A percentile compares a stretch with the other conserved stretches of the same genome.
Conservation (phyloP, 2,113 vertebrate genomes). For the Chiloscyllium plagiosum region DNA sequence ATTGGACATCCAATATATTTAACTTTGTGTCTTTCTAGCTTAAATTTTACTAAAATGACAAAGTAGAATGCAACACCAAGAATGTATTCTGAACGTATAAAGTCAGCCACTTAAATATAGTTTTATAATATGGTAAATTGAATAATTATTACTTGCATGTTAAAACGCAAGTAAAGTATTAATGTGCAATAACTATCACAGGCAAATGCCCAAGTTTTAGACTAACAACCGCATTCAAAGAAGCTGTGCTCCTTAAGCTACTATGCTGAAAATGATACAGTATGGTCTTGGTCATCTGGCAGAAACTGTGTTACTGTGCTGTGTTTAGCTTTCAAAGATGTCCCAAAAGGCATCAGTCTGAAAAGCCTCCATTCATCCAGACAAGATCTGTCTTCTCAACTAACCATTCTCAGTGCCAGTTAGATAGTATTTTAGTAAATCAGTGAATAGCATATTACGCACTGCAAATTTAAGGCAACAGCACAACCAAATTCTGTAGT, state of each 20-base stretch:
- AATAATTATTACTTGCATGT: neutral
- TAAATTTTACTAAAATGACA: neutral
- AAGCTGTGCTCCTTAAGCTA: neutral
- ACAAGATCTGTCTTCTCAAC: conserved; percentile 30
- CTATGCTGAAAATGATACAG: neutral
- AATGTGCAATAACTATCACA: neutral
- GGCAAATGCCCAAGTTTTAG: neutral
- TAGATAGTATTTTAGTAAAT: conserved; percentile 39
- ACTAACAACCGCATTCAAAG: neutral
- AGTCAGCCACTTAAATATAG: neutral
- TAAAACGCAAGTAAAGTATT: neutral
- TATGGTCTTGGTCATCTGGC: neutral
- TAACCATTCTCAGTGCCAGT: conserved; percentile 37
- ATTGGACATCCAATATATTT: too few relatives aligned
- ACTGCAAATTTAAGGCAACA: neutral
- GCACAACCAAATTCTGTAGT: neutral
- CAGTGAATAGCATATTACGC: neutral
- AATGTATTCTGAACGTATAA: neutral
- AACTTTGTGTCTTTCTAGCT: neutral
- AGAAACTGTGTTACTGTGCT: neutral
- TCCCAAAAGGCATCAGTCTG: conserved; percentile 33
- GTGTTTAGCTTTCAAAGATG: conserved; percentile 19
- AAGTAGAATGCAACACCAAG: neutral
- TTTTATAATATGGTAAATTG: neutral
- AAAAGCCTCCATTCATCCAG: conserved; percentile 14